These are phyloP conservation scores for Plotosus lineatus DNA, from an alignment of 2,113 vertebrate species.

Conservation along the genomic window DNA sequence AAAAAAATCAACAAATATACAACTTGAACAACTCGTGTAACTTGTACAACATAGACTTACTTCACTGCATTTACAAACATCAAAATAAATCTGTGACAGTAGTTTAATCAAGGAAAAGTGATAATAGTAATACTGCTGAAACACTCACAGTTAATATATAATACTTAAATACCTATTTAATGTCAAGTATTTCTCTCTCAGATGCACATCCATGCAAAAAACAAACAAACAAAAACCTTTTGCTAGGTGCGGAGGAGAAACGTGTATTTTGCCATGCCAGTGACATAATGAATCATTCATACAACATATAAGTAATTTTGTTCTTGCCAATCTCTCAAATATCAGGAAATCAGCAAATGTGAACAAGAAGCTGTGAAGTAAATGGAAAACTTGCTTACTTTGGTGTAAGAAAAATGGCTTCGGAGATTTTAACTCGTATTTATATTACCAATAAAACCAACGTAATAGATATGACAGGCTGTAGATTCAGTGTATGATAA, in stretches of 20 bases:
- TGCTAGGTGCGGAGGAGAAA: constrained; percentile 58
- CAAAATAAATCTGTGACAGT: constrained; percentile 77
- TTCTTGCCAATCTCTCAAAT: constrained; percentile 47
- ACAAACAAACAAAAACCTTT: background rate
- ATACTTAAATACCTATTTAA: constrained; percentile 25
- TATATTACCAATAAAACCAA: background rate
- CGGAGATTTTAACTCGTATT: background rate
- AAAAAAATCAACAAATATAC: constrained; percentile 75
- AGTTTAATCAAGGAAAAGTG: constrained; percentile 73
- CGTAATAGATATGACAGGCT: background rate
- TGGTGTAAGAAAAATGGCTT: constrained; percentile 4
- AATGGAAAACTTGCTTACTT: background rate
- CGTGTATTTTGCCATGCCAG: constrained; percentile 64
- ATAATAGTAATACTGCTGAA: constrained; percentile 64
- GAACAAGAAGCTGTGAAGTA: constrained; percentile 58
- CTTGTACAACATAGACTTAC: constrained; percentile 71
- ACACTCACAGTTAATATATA: constrained; percentile 69
- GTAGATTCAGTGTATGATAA: constrained; percentile 14
- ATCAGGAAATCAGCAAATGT: constrained; percentile 50
- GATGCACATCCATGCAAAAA: constrained; percentile 48
- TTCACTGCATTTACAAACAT: constrained; percentile 70
- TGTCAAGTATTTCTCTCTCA: constrained; percentile 71
- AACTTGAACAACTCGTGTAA: constrained; percentile 64
- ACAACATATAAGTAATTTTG: constrained; percentile 37
- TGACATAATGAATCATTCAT: constrained; percentile 66